A percentile compares a stretch with the other conserved stretches of the same genome.
These are phyloP conservation scores for Hemibagrus guttatus DNA, from an alignment of 2,797 vertebrate species.

Conservation along the genomic window DNA sequence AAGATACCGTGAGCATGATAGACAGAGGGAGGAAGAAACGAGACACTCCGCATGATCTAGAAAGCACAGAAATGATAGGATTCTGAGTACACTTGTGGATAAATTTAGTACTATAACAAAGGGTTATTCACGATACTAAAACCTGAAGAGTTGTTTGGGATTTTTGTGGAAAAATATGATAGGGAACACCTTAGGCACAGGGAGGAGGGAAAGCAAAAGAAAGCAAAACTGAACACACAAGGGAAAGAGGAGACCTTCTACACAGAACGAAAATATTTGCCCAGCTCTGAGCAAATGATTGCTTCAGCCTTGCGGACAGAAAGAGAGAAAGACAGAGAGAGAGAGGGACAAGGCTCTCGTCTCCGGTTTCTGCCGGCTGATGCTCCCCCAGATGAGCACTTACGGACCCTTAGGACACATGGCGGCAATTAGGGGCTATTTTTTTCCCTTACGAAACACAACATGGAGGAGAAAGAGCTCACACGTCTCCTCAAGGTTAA, in stretches of 20 bases:
- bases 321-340: constrained; percentile 59
- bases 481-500: constrained; percentile 77
- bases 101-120: constrained; percentile 44
- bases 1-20: constrained; percentile 36
- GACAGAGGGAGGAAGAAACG: constrained; percentile 49
- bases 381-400: constrained; percentile 72
- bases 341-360: constrained; percentile 63
- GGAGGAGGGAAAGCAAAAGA: constrained; percentile 15
- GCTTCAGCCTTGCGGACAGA: constrained; percentile 63
- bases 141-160: constrained; percentile 31
- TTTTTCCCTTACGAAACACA: constrained; percentile 78
- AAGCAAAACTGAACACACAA: constrained; percentile 40
- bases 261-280: constrained; percentile 70
- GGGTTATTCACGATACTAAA: constrained; percentile 27
- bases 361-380: constrained; percentile 65
- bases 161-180: constrained; percentile 30
- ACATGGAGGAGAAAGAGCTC: constrained; percentile 76
- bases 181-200: constrained; percentile 13
- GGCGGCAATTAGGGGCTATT: constrained; percentile 82
- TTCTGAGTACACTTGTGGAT: constrained; percentile 12
- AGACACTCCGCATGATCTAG: constrained; percentile 15
- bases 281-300: constrained; percentile 66
- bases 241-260: constrained; percentile 58
- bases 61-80: constrained; percentile 43
- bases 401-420: constrained; percentile 75